phyloP scores from a whole-genome alignment of 2,888 invertebrate genomes.

The Barypeithes pellucidus region DNA sequence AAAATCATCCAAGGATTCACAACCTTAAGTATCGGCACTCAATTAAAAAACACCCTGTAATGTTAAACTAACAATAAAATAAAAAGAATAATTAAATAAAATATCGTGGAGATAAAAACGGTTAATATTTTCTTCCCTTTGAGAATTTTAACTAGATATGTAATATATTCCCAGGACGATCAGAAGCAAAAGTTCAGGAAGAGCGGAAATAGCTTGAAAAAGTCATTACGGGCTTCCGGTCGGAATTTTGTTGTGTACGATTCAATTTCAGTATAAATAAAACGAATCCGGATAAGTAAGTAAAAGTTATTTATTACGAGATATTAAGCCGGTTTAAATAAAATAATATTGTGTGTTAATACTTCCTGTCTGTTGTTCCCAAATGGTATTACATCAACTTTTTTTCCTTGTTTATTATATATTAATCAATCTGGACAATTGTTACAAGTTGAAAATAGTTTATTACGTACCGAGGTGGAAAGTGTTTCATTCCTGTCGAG shows the following conservation, averaged over 20 bases:
- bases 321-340: constrained; percentile 28
- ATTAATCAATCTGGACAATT: constrained; percentile 7
- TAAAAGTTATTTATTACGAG: constrained; percentile 23
- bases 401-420: constrained; percentile 27
- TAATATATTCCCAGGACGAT: background rate
- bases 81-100: too few species aligned
- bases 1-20: too few species aligned
- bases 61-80: too few species aligned
- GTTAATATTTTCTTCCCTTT: background rate
- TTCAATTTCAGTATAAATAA: constrained; percentile 46
- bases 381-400: constrained; percentile 18
- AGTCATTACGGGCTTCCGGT: constrained; percentile 4
- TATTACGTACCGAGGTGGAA: too few species aligned
- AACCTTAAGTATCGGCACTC: too few species aligned
- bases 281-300: constrained; percentile 39
- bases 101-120: background rate
- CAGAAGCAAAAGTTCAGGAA: constrained; percentile 11
- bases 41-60: too few species aligned
- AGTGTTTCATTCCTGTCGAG: too few species aligned
- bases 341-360: constrained; percentile 31
- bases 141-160: background rate
- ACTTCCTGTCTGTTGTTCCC: constrained; percentile 26
- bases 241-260: constrained; percentile 34
- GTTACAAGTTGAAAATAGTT: too few species aligned
- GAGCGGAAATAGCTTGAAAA: constrained; percentile 29